phyloP scores from a whole-genome alignment of 1,140 invertebrate species.

The Catajapyx aquilonaris region DNA sequence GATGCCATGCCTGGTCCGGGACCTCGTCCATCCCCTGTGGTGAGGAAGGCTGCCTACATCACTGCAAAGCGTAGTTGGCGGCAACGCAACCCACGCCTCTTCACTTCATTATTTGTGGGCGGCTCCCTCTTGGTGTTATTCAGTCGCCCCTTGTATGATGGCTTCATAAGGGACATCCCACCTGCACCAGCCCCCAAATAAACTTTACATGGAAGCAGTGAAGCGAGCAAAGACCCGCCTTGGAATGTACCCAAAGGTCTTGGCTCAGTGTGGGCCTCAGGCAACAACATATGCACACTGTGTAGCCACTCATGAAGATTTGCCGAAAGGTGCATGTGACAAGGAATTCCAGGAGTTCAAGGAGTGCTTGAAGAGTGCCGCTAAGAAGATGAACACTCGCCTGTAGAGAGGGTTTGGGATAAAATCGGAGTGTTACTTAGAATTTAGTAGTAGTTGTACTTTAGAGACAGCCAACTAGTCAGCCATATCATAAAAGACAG shows the following conservation, averaged over 20 bases:
- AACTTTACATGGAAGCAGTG: slow-evolving; percentile 48
- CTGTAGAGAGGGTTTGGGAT: slow-evolving; percentile 10
- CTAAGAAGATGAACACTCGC: slow-evolving; percentile 15
- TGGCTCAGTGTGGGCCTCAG: slow-evolving; percentile 42
- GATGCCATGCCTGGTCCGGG: background rate
- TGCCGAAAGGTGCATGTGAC: slow-evolving; percentile 46
- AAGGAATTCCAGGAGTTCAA: slow-evolving; percentile 53
- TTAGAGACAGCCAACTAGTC: no score
- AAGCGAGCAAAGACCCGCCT: slow-evolving; percentile 45
- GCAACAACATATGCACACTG: slow-evolving; percentile 50
- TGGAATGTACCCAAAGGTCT: slow-evolving; percentile 43
- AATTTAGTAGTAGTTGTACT: slow-evolving; percentile 2
- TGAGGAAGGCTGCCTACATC: background rate
- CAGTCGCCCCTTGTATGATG: slow-evolving; percentile 44
- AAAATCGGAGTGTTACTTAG: background rate
- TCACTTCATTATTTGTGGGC: slow-evolving; percentile 24
- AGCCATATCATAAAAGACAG: no score
- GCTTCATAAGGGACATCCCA: slow-evolving; percentile 21
- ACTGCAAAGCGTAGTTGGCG: slow-evolving; percentile 15
- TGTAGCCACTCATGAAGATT: slow-evolving; percentile 39
- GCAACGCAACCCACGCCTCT: slow-evolving; percentile 28
- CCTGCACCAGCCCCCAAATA: slow-evolving; percentile 6
- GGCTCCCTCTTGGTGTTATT: slow-evolving; percentile 31
- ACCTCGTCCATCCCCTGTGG: background rate
- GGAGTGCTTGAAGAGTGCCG: slow-evolving; percentile 29